phyloP scores from a whole-genome alignment of 2,797 vertebrate species.

The Buphagus erythrorhynchus region DNA sequence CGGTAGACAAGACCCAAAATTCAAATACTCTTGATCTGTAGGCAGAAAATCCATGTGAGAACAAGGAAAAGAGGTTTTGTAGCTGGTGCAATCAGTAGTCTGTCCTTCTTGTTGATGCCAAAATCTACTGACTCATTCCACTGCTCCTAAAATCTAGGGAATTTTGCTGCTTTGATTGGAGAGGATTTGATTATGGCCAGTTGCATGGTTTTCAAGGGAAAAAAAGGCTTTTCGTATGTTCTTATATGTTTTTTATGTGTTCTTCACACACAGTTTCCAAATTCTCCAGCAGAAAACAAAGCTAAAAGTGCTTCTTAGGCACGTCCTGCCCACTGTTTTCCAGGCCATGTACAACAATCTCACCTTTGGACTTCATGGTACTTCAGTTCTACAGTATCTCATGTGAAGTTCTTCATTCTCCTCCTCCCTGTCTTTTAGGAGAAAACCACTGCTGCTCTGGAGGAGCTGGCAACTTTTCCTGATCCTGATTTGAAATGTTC shows the following conservation, averaged over 20 bases:
- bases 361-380: fast-evolving
- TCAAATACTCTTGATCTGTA: background rate
- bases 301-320: background rate
- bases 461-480: background rate
- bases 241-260: background rate
- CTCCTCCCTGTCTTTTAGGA: background rate
- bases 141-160: background rate
- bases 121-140: background rate
- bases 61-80: background rate
- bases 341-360: fast-evolving
- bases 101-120: background rate
- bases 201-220: background rate
- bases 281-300: background rate
- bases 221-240: background rate
- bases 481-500: background rate
- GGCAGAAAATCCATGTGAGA: background rate
- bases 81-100: background rate
- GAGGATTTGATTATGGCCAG: background rate
- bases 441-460: background rate
- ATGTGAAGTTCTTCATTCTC: background rate
- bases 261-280: background rate
- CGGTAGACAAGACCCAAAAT: background rate
- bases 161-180: background rate
- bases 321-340: fast-evolving
- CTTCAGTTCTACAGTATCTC: background rate